phyloP scores from a whole-genome alignment of 2,797 vertebrate genomes.

The Molossus molossus region DNA sequence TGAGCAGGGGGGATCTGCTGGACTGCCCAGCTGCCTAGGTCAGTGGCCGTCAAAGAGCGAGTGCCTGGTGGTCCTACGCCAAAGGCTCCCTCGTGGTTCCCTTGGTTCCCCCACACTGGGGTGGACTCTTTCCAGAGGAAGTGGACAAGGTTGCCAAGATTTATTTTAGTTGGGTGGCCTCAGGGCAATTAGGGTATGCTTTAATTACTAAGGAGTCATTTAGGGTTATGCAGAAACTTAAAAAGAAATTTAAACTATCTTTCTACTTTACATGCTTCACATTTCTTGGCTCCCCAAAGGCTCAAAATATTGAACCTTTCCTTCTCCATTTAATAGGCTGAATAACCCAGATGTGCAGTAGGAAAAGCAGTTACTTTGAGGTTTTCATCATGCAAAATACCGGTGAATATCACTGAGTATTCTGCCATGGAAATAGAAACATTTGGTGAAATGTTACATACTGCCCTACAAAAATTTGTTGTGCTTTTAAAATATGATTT shows the following conservation, averaged over 20 bases:
- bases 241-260: neutral
- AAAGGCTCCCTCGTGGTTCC: neutral
- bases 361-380: slow-evolving; percentile 11
- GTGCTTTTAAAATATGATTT: neutral
- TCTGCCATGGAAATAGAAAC: slow-evolving; percentile 43
- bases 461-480: neutral
- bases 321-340: neutral
- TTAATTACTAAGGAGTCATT: slow-evolving; percentile 43
- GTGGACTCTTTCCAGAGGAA: neutral
- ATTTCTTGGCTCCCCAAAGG: neutral
- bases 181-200: neutral
- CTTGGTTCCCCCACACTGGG: neutral
- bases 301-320: slow-evolving; percentile 20
- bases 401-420: neutral
- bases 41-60: neutral
- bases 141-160: neutral
- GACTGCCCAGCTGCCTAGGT: neutral
- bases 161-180: slow-evolving; percentile 28
- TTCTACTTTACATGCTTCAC: neutral
- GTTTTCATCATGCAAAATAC: neutral
- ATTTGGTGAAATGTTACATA: neutral
- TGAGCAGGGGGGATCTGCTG: neutral
- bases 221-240: slow-evolving; percentile 49
- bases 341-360: neutral
- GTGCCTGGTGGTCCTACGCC: neutral